A percentile compares a stretch with the other conserved stretches of the same genome.
Evolutionary conservation across 2,113 vertebrate species (phyloP).

Genomic region (Menura novaehollandiae): DNA sequence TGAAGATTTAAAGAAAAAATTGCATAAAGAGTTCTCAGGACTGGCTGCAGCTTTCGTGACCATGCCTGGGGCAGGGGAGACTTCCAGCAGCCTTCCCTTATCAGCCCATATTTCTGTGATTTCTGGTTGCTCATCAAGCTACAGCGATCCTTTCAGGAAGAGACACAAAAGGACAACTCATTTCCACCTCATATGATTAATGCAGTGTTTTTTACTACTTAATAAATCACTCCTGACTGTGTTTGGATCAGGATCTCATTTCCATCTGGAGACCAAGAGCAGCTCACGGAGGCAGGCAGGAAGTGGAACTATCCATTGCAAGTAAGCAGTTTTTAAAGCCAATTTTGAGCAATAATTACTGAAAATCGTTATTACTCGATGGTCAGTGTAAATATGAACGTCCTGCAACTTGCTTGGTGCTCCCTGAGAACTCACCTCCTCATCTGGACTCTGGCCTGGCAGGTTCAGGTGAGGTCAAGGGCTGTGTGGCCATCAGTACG

Average conservation of each 20-base stretch:
- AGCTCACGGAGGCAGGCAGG: not conserved
- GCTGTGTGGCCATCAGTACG: not conserved
- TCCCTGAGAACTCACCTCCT: not conserved
- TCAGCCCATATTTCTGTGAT: not conserved
- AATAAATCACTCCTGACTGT: not conserved
- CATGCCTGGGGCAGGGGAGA: not conserved
- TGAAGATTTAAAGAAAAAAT: not conserved
- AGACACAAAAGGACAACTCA: not conserved
- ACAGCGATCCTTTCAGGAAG: not conserved
- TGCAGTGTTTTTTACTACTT: not conserved
- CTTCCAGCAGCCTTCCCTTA: not conserved
- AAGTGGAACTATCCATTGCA: not conserved
- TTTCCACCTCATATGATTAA: not conserved
- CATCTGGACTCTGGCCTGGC: not conserved
- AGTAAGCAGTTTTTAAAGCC: not conserved
- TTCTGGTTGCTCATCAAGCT: not conserved
- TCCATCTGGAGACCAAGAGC: not conserved
- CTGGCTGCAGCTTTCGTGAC: not conserved
- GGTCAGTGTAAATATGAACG: not conserved
- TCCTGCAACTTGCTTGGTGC: not conserved
- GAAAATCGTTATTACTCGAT: rapidly evolving
- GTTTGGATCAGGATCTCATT: not conserved
- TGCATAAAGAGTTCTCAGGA: not conserved
- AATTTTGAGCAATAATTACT: not conserved
- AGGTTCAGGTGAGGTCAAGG: not conserved